Percentiles rank a stretch among this genome's conserved stretches.
These are phyloP conservation scores for Clusia tigrina DNA, from an alignment of 2,888 invertebrate species.

Conservation along the genomic window DNA sequence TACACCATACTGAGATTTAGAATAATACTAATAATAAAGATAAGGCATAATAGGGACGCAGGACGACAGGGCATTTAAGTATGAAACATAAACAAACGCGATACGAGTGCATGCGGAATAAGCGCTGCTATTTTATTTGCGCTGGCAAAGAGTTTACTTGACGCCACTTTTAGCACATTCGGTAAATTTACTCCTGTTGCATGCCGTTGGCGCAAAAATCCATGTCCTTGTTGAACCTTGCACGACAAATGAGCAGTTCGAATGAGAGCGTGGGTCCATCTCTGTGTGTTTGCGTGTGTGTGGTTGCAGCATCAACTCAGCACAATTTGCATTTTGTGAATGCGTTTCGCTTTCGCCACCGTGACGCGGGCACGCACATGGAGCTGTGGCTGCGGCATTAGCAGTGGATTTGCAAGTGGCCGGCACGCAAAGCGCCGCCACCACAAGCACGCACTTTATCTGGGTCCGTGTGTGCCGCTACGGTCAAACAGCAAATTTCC, in stretches of 20 bases:
- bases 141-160: no score
- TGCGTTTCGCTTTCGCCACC: background rate
- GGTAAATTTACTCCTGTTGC: constrained; percentile 1
- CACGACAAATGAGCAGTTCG: background rate
- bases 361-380: no score
- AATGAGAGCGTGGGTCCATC: background rate
- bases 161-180: background rate
- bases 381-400: background rate
- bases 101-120: no score
- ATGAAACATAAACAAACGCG: no score
- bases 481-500: no score
- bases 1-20: no score
- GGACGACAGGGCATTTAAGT: no score
- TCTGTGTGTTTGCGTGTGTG: background rate
- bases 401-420: constrained; percentile 8
- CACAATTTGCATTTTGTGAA: constrained; percentile 2
- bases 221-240: background rate
- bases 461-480: no score
- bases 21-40: no score
- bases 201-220: background rate
- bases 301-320: background rate
- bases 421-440: background rate
- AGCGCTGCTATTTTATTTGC: no score
- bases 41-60: no score
- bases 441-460: background rate